phyloP scores from a whole-genome alignment of 2,888 invertebrate species.

The Rotaria magnacalcarata region DNA sequence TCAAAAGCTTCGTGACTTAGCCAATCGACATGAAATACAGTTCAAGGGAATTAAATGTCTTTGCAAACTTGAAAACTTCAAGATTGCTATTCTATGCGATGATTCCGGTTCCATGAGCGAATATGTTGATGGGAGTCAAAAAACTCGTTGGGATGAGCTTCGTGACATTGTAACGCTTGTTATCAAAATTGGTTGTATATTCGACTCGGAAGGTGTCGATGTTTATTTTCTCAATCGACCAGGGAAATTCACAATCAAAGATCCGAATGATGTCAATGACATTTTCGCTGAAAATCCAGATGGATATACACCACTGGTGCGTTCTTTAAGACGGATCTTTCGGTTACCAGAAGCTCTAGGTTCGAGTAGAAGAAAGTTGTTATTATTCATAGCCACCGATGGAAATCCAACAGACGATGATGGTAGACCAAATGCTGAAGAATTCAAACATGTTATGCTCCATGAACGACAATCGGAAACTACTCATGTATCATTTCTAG shows the following conservation, averaged over 20 bases:
- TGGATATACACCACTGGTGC: constrained; percentile 37
- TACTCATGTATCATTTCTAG: constrained; percentile 24
- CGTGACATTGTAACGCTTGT: constrained; percentile 35
- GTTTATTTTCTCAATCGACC: constrained; percentile 36
- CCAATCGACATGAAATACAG: no score
- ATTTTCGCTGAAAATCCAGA: constrained; percentile 24
- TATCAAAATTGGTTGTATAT: constrained; percentile 36
- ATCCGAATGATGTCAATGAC: not conserved
- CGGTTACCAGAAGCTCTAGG: not conserved
- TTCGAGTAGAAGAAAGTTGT: constrained; percentile 2
- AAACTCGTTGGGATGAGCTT: constrained; percentile 39
- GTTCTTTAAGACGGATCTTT: not conserved
- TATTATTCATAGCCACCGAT: constrained; percentile 40
- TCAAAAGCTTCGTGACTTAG: no score
- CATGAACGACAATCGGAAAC: not conserved
- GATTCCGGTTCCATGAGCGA: constrained; percentile 43
- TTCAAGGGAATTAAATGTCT: no score
- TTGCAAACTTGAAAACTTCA: not conserved
- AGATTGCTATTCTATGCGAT: constrained; percentile 40
- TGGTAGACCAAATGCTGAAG: not conserved
- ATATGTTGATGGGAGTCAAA: not conserved
- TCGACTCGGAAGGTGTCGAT: constrained; percentile 34
- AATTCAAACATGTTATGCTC: constrained; percentile 23
- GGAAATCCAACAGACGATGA: constrained; percentile 38
- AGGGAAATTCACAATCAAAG: not conserved